These are phyloP conservation scores for Pterocles gutturalis DNA, from an alignment of 2,113 vertebrate species.

Conservation along the genomic window DNA sequence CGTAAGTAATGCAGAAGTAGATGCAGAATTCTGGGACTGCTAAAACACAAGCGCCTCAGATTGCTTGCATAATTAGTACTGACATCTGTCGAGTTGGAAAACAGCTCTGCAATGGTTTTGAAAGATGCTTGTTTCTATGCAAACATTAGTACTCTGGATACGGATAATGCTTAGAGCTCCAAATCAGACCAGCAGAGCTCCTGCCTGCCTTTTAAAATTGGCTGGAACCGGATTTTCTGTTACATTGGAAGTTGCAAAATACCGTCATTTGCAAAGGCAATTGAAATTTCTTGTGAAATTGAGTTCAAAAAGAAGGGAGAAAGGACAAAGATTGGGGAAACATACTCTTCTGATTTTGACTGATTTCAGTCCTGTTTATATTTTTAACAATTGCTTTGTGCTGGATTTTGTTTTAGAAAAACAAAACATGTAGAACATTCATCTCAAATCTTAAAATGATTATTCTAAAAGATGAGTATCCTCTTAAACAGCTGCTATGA, in stretches of 20 bases:
- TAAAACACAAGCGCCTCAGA: not conserved
- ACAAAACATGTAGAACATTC: fast-evolving
- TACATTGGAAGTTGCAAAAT: not conserved
- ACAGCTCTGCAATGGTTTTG: not conserved
- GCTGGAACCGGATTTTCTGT: not conserved
- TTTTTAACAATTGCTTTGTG: not conserved
- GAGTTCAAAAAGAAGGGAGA: not conserved
- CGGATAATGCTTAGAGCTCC: not conserved
- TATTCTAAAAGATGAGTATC: not conserved
- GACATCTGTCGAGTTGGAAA: not conserved
- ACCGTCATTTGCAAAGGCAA: not conserved
- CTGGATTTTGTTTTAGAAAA: not conserved
- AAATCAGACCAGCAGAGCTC: not conserved
- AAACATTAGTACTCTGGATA: not conserved
- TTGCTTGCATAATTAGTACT: not conserved
- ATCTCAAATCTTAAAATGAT: not conserved
- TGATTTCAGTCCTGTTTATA: not conserved
- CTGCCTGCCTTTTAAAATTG: not conserved
- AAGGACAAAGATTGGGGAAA: not conserved
- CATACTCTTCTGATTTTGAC: too few species aligned
- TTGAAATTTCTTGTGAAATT: not conserved
- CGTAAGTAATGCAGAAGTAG: not conserved
- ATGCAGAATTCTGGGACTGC: not conserved
- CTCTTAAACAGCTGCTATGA: not conserved
- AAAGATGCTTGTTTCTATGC: not conserved